Percentiles rank a stretch among this genome's conserved stretches.
phyloP scores from a whole-genome alignment of 2,888 invertebrate genomes.

The Erpobdella octoculata region DNA sequence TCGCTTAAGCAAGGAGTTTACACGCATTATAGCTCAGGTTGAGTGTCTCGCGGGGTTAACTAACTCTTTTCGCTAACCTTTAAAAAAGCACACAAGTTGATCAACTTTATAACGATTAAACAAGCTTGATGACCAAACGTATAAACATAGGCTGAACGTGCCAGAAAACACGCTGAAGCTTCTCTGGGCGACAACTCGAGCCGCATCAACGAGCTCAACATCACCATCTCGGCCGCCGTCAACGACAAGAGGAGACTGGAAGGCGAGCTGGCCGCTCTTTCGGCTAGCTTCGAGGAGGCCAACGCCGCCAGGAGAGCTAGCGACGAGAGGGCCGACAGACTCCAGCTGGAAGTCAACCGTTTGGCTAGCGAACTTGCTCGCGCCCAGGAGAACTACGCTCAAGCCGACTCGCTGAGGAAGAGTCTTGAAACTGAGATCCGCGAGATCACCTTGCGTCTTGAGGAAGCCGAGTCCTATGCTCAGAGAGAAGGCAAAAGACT shows the following conservation, averaged over 20 bases:
- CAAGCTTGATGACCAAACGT: too few species aligned
- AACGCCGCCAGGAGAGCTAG: constrained; percentile 45
- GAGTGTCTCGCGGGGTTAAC: too few species aligned
- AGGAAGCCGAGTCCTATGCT: constrained; percentile 52
- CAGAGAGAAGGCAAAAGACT: constrained; percentile 51
- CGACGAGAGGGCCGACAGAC: constrained; percentile 37
- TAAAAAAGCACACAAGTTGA: too few species aligned
- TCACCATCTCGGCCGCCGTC: constrained; percentile 87
- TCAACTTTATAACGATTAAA: too few species aligned
- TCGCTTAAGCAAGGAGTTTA: too few species aligned
- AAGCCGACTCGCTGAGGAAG: constrained; percentile 52
- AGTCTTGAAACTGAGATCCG: constrained; percentile 51
- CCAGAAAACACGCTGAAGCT: constrained; percentile 51
- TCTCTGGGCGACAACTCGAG: constrained; percentile 79
- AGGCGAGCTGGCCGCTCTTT: constrained; percentile 79
- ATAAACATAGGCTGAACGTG: constrained; percentile 47
- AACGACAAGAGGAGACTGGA: constrained; percentile 89
- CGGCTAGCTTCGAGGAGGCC: constrained; percentile 93
- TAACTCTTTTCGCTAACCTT: too few species aligned
- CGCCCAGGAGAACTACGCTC: constrained; percentile 53
- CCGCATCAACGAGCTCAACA: constrained; percentile 86
- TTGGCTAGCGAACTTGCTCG: constrained; percentile 50
- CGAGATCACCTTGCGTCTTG: constrained; percentile 51
- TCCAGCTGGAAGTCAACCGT: constrained; percentile 47
- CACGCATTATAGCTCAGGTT: too few species aligned